A percentile compares a stretch with the other conserved stretches of the same genome.
Evolutionary conservation across 2,113 vertebrate species (phyloP).

Genomic region (Plestiodon gilberti): DNA sequence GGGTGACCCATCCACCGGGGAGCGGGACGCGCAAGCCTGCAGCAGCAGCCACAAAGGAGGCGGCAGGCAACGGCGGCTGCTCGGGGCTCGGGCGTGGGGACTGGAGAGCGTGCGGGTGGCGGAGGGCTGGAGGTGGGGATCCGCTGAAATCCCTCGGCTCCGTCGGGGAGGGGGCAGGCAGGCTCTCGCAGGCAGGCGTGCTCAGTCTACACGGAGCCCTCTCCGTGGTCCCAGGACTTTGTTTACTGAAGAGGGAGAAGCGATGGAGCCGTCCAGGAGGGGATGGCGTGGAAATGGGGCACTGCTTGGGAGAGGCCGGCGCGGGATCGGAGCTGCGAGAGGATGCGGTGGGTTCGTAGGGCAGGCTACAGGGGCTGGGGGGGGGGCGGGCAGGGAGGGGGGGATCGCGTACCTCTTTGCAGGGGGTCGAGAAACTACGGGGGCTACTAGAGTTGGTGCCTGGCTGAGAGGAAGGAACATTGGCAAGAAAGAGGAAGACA

Average conservation of each 20-base stretch:
- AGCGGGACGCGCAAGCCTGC: not conserved
- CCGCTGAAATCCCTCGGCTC: not conserved
- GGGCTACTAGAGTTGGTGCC: not conserved
- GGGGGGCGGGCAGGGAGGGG: too few species aligned
- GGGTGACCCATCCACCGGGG: not conserved
- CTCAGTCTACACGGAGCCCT: not conserved
- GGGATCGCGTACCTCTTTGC: not conserved
- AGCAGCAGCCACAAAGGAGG: not conserved
- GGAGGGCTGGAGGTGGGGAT: not conserved
- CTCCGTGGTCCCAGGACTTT: not conserved
- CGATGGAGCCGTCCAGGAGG: not conserved
- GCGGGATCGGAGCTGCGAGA: not conserved
- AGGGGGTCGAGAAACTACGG: not conserved
- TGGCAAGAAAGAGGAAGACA: not conserved
- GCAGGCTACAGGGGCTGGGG: not conserved
- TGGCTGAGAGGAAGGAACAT: not conserved
- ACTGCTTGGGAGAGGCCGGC: not conserved
- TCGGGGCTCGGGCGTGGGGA: not conserved
- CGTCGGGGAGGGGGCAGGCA: not conserved
- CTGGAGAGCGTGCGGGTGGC: not conserved
- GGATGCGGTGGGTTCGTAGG: not conserved
- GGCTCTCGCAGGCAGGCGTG: conserved; percentile 6
- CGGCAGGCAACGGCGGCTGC: not conserved
- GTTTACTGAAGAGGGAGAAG: not conserved
- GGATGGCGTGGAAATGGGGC: not conserved